phyloP scores from a whole-genome alignment of 2,888 invertebrate genomes.

The Meganola albula region DNA sequence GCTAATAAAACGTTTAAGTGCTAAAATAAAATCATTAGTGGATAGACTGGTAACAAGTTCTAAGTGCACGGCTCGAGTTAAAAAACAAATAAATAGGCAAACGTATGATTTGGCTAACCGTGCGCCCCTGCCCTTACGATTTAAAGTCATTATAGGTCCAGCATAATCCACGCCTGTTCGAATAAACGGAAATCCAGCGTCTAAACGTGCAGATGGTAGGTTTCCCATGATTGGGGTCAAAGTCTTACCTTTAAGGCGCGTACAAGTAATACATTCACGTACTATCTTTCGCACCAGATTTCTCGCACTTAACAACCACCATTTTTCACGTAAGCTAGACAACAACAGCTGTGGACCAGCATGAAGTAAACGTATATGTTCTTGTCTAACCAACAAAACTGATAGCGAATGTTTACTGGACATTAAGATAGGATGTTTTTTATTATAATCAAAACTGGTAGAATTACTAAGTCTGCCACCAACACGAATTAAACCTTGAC shows the following conservation, averaged over 20 bases:
- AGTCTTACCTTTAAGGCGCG: constrained; percentile 4
- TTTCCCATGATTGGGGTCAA: constrained; percentile 6
- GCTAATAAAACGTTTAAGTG: too few species aligned
- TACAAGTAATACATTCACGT: constrained; percentile 5
- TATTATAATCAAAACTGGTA: too few species aligned
- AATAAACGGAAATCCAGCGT: constrained; percentile 5
- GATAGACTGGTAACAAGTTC: too few species aligned
- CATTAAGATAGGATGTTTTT: constrained; percentile 1
- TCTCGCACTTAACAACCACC: constrained; percentile 2
- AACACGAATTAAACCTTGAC: too few species aligned
- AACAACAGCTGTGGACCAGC: constrained; percentile 4
- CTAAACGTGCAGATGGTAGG: constrained; percentile 4
- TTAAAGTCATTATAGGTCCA: constrained; percentile 6
- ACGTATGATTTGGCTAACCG: too few species aligned
- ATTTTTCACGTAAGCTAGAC: not conserved
- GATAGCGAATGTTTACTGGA: constrained; percentile 3
- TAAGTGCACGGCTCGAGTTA: too few species aligned
- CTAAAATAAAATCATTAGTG: too few species aligned
- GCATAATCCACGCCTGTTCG: constrained; percentile 7
- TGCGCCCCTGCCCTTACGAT: constrained; percentile 6
- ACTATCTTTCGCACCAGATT: constrained; percentile 2
- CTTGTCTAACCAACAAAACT: constrained; percentile 1
- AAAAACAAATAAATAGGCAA: too few species aligned
- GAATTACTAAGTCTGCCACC: too few species aligned
- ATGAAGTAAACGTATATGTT: constrained; percentile 7